Base-by-base conservation (phyloP, 2,888 invertebrate genomes). In the Eulithis testata region DNA sequence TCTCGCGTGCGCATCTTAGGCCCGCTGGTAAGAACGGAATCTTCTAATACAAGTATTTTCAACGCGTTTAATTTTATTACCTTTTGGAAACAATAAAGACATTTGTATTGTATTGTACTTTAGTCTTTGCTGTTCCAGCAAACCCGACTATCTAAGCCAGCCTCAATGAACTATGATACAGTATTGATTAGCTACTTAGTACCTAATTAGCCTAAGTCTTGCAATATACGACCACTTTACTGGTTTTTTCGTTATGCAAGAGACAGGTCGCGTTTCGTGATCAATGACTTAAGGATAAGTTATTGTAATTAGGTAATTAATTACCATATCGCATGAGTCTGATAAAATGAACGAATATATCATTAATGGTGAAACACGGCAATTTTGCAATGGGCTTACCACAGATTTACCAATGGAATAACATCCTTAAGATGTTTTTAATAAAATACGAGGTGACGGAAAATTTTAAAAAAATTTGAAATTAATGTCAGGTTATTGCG, bases 231-330 rank as follows among this genome's bases (percentile, higher is more conserved):
- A 81, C 83, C 79, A 85, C 83, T 85, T 84, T 87, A 86, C 85
- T 76, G 75, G 75, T 84, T 83, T 83, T 76, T 66, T 66, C 68
- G 70, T 87, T 86, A 84, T 75, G 76, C 81, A 88, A 90, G 70
- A 70, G 75, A 84, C 86, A 79, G 82, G 84, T 83, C 85, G 80
- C 78, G 81, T 82, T 84, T 87, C 87, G 87, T 88, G 89, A 90
- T 87, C 85, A 88, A 89, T 90, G 87, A 84, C 86, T 88, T 84
- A 85, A 78, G 88, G 85, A 89, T 89, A 86, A 84, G 76, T 82
- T 87, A 87, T 85, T 77, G 83, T 88, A 91, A 90, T 90, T 90
- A 90, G 87, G 87, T 85, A 84, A 83, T 86, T 72, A 69, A 89
- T 90, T 90, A 87, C 82, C 85, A 86, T 89, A 86, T 85, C 76